These are phyloP conservation scores for Platycnemis pennipes DNA, from an alignment of 2,888 invertebrate species.

Conservation along the genomic window DNA sequence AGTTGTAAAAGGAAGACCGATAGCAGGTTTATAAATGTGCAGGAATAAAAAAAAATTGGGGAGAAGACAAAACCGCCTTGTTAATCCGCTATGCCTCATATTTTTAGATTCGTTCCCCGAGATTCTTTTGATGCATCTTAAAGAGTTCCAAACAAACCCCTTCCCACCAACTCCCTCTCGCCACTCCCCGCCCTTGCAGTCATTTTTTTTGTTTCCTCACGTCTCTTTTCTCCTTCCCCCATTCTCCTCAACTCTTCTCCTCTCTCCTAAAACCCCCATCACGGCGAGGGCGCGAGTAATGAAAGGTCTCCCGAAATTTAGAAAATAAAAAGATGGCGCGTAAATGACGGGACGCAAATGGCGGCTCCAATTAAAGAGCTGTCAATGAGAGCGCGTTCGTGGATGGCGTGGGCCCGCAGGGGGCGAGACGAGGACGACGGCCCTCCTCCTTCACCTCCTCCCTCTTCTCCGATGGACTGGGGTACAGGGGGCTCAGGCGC, in stretches of 20 bases:
- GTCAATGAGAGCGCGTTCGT: constrained; percentile 38
- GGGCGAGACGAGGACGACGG: not conserved
- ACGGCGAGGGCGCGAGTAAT: constrained; percentile 28
- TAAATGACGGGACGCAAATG: constrained; percentile 50
- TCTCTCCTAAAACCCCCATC: not conserved
- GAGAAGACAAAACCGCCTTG: not conserved
- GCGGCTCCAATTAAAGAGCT: constrained; percentile 61
- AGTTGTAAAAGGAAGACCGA: not conserved
- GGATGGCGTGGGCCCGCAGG: not conserved
- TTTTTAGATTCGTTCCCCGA: not conserved
- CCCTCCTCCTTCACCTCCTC: not conserved
- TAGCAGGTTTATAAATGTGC: not conserved
- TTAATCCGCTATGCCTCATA: constrained; percentile 8
- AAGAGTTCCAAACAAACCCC: not conserved
- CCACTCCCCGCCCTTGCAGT: not conserved
- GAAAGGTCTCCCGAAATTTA: constrained; percentile 38
- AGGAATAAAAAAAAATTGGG: not conserved
- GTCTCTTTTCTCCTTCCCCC: not conserved
- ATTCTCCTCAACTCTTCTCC: not conserved
- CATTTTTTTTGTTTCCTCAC: too few species aligned
- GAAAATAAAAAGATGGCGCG: constrained; percentile 18
- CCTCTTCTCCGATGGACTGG: not conserved
- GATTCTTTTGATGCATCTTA: not conserved
- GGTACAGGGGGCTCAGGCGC: too few species aligned
- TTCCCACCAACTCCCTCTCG: not conserved